Percentiles rank a stretch among this genome's conserved stretches.
These are phyloP conservation scores for Alligator sinensis DNA, from an alignment of 2,113 vertebrate genomes.

Conservation along the genomic window DNA sequence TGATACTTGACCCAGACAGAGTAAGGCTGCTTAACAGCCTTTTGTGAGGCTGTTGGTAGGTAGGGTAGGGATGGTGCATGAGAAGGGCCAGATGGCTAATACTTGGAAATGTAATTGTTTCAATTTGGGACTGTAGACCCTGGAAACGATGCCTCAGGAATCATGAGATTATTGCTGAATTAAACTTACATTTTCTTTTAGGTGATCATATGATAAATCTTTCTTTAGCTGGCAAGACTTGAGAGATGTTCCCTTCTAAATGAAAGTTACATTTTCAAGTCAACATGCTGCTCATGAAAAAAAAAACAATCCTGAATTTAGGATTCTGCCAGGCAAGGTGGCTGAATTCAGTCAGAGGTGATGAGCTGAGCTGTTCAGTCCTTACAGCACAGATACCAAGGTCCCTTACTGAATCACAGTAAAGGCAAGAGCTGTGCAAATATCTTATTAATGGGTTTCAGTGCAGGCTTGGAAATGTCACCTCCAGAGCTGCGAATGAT, in stretches of 20 bases:
- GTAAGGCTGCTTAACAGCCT: not conserved
- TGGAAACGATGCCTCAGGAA: not conserved
- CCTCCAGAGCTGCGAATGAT: fast-evolving
- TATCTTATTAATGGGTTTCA: not conserved
- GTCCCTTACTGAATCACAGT: not conserved
- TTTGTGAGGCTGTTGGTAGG: not conserved
- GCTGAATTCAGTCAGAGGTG: too few relatives aligned
- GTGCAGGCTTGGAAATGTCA: not conserved
- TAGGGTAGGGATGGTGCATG: not conserved
- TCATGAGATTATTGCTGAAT: fast-evolving
- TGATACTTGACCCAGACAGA: not conserved
- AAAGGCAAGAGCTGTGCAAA: not conserved
- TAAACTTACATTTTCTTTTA: not conserved
- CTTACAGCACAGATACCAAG: not conserved
- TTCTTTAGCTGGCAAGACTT: not conserved
- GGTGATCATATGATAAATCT: not conserved
- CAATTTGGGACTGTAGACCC: not conserved
- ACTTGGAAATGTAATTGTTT: not conserved
- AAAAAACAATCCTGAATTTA: not conserved
- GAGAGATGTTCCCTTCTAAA: not conserved
- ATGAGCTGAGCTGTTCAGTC: not conserved
- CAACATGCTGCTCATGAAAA: fast-evolving
- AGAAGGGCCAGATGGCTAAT: not conserved
- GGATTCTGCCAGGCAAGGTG: not conserved
- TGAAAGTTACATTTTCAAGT: not conserved